Evolutionary conservation across 2,797 vertebrate genomes (phyloP).

Genomic region (Pyrrhura leucotis): DNA sequence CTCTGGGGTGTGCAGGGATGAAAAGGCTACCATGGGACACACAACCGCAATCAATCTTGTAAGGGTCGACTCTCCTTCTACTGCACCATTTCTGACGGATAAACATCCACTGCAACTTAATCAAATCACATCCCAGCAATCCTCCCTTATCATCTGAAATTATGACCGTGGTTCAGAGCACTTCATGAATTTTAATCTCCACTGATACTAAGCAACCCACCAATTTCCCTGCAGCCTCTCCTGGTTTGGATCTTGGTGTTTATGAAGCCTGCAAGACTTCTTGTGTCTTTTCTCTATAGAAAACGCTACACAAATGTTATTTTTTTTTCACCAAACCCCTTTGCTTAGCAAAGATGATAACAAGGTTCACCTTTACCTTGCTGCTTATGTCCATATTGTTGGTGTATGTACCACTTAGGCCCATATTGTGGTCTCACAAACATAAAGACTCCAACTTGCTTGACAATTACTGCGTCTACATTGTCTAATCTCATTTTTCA

Average conservation of each 20-base stretch:
- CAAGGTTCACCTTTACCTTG: neutral
- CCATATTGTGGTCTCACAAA: neutral
- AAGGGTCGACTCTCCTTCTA: neutral
- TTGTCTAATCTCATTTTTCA: neutral
- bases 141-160: neutral
- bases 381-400: neutral
- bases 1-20: neutral
- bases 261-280: neutral
- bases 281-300: neutral
- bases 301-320: neutral
- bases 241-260: neutral
- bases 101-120: neutral
- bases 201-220: neutral
- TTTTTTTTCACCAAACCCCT: neutral
- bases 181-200: neutral
- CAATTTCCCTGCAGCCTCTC: neutral
- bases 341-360: neutral
- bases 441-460: neutral
- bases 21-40: neutral
- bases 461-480: neutral
- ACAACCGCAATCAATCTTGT: neutral
- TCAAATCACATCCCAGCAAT: neutral
- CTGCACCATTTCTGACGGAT: accelerated
- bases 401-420: neutral
- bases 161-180: neutral